These are phyloP conservation scores for Acleris sparsana DNA, from an alignment of 2,888 invertebrate species.

Conservation along the genomic window DNA sequence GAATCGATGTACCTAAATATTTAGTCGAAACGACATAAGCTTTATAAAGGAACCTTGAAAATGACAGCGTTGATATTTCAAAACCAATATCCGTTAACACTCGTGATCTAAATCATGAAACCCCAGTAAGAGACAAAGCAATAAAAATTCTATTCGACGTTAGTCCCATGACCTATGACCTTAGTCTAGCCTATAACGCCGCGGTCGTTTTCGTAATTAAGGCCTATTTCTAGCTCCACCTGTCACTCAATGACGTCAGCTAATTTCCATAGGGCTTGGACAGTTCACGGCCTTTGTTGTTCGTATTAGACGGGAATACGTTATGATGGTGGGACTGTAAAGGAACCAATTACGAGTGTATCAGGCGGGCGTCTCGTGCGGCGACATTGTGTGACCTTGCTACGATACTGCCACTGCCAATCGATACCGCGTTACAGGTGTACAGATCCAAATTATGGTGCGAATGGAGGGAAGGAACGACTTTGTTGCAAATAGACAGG, in stretches of 20 bases:
- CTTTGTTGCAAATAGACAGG: background rate
- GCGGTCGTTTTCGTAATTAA: constrained; percentile 30
- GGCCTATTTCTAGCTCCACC: constrained; percentile 9
- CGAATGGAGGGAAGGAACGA: constrained; percentile 4
- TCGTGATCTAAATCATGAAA: constrained; percentile 14
- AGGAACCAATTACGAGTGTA: constrained; percentile 8
- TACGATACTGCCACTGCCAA: constrained; percentile 46
- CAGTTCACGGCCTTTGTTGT: constrained; percentile 9
- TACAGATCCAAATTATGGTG: constrained; percentile 9
- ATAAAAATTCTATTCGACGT: constrained; percentile 21
- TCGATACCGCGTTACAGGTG: constrained; percentile 59
- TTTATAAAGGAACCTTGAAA: background rate
- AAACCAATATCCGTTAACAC: constrained; percentile 4
- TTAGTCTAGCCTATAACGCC: constrained; percentile 15
- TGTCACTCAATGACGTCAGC: constrained; percentile 25
- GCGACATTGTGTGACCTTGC: constrained; percentile 63
- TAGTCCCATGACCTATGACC: constrained; percentile 27
- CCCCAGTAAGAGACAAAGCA: constrained; percentile 3
- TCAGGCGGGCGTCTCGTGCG: constrained; percentile 32
- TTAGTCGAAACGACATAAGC: background rate
- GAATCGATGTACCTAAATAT: no score
- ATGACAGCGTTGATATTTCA: background rate
- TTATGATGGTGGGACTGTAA: background rate
- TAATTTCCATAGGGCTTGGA: constrained; percentile 10
- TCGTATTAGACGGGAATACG: background rate